These are phyloP conservation scores for Ectobius pallidus DNA, from an alignment of 2,888 invertebrate species.

Conservation along the genomic window DNA sequence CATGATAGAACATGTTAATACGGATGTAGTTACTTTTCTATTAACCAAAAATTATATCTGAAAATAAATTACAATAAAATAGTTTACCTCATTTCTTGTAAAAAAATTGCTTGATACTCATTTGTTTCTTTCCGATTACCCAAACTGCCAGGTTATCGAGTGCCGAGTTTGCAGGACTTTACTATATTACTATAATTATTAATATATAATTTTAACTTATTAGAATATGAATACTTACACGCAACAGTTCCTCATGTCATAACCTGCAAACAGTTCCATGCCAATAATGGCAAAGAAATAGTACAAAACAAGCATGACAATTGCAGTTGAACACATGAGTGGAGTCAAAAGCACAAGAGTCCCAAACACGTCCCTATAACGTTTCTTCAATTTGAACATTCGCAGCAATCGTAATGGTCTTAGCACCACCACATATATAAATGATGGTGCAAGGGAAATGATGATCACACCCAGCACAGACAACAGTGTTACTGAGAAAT, in stretches of 20 bases:
- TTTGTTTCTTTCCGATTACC: too few relatives aligned
- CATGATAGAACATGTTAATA: too few relatives aligned
- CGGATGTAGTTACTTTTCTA: too few relatives aligned
- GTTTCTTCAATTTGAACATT: slow-evolving; percentile 48
- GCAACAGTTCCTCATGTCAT: slow-evolving; percentile 81
- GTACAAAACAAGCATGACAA: slow-evolving; percentile 83
- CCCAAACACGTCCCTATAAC: slow-evolving; percentile 74
- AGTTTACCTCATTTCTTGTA: too few relatives aligned
- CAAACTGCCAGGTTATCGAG: too few relatives aligned
- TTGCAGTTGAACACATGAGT: slow-evolving; percentile 82
- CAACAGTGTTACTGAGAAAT: slow-evolving; percentile 70
- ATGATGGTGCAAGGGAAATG: slow-evolving; percentile 68
- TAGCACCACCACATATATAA: slow-evolving; percentile 75
- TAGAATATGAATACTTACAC: too few relatives aligned
- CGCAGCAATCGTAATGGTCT: slow-evolving; percentile 66
- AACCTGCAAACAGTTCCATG: slow-evolving; percentile 83
- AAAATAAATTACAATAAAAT: too few relatives aligned
- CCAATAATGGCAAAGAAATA: slow-evolving; percentile 90
- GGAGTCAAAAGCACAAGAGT: slow-evolving; percentile 80
- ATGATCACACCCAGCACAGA: slow-evolving; percentile 71
- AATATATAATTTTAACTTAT: too few relatives aligned
- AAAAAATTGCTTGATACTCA: too few relatives aligned
- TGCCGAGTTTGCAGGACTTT: too few relatives aligned
- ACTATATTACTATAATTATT: too few relatives aligned
- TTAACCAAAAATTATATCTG: too few relatives aligned